phyloP scores from a whole-genome alignment of 2,113 vertebrate species.

The Brienomyrus longianalis region DNA sequence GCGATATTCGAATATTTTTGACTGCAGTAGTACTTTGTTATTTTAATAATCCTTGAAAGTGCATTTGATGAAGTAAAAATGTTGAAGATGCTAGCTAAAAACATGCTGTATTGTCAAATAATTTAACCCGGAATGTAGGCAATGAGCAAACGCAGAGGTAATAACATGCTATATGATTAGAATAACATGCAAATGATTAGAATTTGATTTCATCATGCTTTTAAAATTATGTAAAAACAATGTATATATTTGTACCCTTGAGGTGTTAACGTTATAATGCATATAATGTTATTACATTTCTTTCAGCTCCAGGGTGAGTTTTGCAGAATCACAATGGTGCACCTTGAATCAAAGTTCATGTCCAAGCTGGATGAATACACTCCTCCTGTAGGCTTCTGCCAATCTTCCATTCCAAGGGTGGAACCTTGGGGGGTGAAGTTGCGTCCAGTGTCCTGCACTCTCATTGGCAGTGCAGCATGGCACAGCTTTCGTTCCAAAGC shows the following conservation, averaged over 20 bases:
- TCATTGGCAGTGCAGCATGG: no score
- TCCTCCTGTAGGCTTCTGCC: no score
- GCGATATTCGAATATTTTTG: no score
- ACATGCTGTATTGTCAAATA: background rate
- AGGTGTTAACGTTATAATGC: background rate
- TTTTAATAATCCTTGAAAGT: background rate
- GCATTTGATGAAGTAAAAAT: background rate
- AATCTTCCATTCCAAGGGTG: background rate
- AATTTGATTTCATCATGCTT: no score
- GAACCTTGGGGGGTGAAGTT: background rate
- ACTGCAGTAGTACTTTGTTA: no score
- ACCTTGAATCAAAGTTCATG: background rate
- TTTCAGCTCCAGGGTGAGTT: slow-evolving; percentile 28
- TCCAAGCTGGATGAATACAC: background rate
- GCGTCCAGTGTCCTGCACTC: no score
- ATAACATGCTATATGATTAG: no score
- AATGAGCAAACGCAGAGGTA: no score
- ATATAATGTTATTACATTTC: no score
- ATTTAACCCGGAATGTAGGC: no score
- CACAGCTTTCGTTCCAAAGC: no score
- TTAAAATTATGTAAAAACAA: background rate
- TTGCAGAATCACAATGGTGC: background rate
- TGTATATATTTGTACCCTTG: background rate
- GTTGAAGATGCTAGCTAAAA: background rate
- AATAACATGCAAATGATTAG: no score